Conservation (phyloP, 2,797 vertebrate genomes). For the Rhabdophis nuchalis region DNA sequence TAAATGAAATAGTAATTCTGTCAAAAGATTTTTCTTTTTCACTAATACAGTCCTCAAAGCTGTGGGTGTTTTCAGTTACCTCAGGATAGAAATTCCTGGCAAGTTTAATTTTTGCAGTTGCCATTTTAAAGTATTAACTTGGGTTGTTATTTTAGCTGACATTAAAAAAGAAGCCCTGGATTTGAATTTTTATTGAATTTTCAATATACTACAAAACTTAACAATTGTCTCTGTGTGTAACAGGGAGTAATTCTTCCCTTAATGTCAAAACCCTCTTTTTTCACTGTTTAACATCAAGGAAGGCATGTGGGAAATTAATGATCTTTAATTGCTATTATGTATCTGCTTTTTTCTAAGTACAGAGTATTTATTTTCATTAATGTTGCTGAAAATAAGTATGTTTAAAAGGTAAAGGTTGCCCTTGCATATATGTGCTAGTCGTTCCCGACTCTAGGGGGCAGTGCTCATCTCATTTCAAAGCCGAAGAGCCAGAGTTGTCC, state of each 20-base stretch:
- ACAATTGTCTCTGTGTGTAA: neutral
- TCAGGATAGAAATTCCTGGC: neutral
- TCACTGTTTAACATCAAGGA: neutral
- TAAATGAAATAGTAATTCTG: slow-evolving; percentile 50
- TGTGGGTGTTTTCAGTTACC: neutral
- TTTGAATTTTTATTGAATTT: neutral
- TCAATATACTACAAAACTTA: neutral
- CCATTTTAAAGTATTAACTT: slow-evolving; percentile 19
- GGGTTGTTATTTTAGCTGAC: neutral
- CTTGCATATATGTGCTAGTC: too few relatives aligned
- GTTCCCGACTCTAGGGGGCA: too few relatives aligned
- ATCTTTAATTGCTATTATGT: neutral
- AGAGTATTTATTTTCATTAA: neutral
- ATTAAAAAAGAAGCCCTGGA: neutral
- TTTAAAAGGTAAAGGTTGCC: neutral
- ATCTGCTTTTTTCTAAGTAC: neutral
- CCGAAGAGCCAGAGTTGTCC: too few relatives aligned
- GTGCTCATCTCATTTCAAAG: too few relatives aligned
- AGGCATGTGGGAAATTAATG: neutral
- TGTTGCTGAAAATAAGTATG: neutral
- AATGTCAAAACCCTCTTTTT: neutral
- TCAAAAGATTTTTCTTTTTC: slow-evolving; percentile 38
- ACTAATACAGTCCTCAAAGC: slow-evolving; percentile 33
- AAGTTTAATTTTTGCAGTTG: neutral
- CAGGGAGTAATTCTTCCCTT: neutral